These are phyloP conservation scores for Fistularia commersonii DNA, from an alignment of 2,797 vertebrate species.

Conservation along the genomic window DNA sequence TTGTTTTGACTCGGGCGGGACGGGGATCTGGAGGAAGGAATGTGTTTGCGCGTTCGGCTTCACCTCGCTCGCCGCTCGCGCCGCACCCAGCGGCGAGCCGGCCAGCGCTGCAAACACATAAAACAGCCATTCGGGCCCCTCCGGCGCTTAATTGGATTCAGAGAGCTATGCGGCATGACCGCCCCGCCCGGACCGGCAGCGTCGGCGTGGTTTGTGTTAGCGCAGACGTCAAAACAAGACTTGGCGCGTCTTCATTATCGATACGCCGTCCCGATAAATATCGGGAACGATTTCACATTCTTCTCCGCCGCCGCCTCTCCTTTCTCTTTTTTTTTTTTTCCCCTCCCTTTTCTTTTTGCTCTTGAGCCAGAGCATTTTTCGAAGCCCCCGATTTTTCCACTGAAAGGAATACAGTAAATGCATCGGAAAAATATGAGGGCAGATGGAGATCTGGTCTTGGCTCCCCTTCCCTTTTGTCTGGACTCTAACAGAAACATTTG, in stretches of 20 bases:
- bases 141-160: conserved; percentile 75
- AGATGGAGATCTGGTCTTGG: conserved; percentile 61
- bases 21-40: conserved; percentile 60
- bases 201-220: conserved; percentile 62
- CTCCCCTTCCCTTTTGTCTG: conserved; percentile 42
- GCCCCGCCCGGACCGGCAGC: conserved; percentile 58
- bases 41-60: conserved; percentile 68
- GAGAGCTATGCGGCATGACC: conserved; percentile 73
- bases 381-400: conserved; percentile 44
- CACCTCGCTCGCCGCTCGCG: conserved; percentile 66
- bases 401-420: conserved; percentile 41
- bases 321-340: conserved; percentile 25
- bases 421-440: conserved; percentile 50
- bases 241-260: conserved; percentile 48
- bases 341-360: conserved; percentile 28
- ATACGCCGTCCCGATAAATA: too few species aligned
- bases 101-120: conserved; percentile 65
- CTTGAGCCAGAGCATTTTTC: conserved; percentile 37
- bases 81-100: conserved; percentile 66
- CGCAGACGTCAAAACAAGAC: conserved; percentile 46
- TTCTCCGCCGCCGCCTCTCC: too few species aligned
- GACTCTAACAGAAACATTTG: conserved; percentile 62
- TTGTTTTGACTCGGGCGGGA: conserved; percentile 29
- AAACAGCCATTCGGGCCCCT: conserved; percentile 69
- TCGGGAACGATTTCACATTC: too few species aligned